Evolutionary conservation across 2,797 vertebrate species (phyloP).

Genomic region (Botia almorhae): DNA sequence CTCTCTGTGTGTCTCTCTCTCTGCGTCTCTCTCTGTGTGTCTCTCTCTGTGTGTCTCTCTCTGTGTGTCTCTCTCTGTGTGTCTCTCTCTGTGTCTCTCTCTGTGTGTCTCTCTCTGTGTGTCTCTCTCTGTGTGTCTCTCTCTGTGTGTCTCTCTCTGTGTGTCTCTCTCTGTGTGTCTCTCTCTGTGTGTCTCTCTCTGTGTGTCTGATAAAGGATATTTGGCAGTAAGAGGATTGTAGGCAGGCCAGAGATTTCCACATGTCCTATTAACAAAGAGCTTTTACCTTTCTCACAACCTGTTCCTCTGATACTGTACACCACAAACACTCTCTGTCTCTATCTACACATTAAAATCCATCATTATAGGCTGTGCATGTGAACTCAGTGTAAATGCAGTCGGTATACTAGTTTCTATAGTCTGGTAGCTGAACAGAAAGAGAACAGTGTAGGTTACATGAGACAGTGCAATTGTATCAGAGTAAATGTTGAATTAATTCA

Average conservation of each 20-base stretch:
- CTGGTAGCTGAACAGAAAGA: neutral
- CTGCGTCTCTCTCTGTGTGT: too few species aligned
- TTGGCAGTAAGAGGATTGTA: constrained; percentile 79
- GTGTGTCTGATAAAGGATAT: constrained; percentile 65
- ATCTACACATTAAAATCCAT: neutral
- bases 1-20: too few species aligned
- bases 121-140: too few species aligned
- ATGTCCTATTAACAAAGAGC: constrained; percentile 73
- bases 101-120: too few species aligned
- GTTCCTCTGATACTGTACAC: constrained; percentile 22
- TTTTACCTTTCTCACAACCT: constrained; percentile 62
- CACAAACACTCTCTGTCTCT: neutral
- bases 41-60: too few species aligned
- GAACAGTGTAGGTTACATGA: too few species aligned
- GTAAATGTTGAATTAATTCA: neutral
- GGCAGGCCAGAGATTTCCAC: constrained; percentile 73
- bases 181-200: too few species aligned
- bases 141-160: too few species aligned
- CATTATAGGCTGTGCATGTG: neutral
- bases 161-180: too few species aligned
- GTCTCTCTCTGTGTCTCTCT: neutral
- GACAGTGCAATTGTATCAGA: too few species aligned
- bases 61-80: neutral
- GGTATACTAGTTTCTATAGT: neutral
- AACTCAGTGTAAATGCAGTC: neutral